Evolutionary conservation across 2,113 vertebrate genomes (phyloP).

Genomic region (Eidolon helvum): DNA sequence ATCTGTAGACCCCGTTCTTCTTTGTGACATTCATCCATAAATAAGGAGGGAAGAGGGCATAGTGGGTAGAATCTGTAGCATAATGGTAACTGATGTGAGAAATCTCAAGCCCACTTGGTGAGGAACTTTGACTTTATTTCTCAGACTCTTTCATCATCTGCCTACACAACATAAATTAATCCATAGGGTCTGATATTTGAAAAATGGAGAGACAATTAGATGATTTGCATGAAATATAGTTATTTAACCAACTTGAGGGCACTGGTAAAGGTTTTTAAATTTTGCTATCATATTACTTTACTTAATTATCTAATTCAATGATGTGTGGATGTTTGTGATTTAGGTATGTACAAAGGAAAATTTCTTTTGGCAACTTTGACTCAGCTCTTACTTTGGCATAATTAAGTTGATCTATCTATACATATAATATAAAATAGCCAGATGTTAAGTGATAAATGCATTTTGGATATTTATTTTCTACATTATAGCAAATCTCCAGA

Average conservation of each 20-base stretch:
- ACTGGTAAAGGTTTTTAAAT: background rate
- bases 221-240: background rate
- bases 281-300: background rate
- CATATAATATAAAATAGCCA: background rate
- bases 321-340: background rate
- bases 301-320: background rate
- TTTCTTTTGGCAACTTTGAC: background rate
- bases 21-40: background rate
- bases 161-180: background rate
- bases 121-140: background rate
- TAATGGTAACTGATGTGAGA: background rate
- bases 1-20: background rate
- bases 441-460: background rate
- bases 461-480: conserved; percentile 7
- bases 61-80: background rate
- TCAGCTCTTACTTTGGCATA: background rate
- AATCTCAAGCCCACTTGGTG: background rate
- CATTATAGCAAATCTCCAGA: background rate
- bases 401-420: background rate
- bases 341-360: background rate
- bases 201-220: background rate
- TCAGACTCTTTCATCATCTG: background rate
- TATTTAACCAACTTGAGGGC: background rate
- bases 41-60: background rate
- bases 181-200: background rate